phyloP scores from a whole-genome alignment of 2,797 vertebrate species.

The Molossus alvarezi region DNA sequence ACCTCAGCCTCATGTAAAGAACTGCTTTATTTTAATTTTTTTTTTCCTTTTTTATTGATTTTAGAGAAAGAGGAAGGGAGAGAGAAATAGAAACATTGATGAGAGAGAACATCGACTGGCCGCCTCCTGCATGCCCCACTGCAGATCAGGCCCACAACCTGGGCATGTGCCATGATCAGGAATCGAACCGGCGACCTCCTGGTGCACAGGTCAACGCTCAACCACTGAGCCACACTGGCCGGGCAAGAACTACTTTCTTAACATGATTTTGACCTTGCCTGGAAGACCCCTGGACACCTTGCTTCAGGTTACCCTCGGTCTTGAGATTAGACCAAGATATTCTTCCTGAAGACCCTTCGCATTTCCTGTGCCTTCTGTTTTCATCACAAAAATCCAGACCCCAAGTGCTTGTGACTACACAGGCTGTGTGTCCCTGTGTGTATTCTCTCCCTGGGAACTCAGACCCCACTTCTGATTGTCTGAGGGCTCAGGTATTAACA shows the following conservation, averaged over 20 bases:
- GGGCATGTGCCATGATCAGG: too few relatives aligned
- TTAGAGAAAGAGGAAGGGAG: too few relatives aligned
- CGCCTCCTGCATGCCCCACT: too few relatives aligned
- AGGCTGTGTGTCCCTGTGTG: neutral
- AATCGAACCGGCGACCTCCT: too few relatives aligned
- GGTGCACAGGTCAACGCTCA: too few relatives aligned
- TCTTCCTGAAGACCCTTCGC: neutral
- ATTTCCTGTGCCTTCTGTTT: neutral
- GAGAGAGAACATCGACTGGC: too few relatives aligned
- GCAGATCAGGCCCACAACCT: too few relatives aligned
- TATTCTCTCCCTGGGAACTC: neutral
- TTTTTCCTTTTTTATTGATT: too few relatives aligned
- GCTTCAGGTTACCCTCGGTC: neutral
- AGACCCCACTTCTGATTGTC: neutral
- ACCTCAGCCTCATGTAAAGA: neutral
- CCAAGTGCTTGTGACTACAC: neutral
- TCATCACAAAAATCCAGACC: neutral
- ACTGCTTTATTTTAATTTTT: neutral
- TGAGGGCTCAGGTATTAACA: neutral
- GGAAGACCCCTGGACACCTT: neutral
- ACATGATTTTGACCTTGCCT: neutral
- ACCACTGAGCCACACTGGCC: too few relatives aligned
- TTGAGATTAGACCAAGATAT: neutral
- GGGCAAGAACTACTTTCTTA: neutral
- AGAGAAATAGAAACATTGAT: too few relatives aligned